Percentiles rank a stretch among this genome's conserved stretches.
Conservation (phyloP, 2,888 invertebrate genomes). For the Polyommatus iphigenia region DNA sequence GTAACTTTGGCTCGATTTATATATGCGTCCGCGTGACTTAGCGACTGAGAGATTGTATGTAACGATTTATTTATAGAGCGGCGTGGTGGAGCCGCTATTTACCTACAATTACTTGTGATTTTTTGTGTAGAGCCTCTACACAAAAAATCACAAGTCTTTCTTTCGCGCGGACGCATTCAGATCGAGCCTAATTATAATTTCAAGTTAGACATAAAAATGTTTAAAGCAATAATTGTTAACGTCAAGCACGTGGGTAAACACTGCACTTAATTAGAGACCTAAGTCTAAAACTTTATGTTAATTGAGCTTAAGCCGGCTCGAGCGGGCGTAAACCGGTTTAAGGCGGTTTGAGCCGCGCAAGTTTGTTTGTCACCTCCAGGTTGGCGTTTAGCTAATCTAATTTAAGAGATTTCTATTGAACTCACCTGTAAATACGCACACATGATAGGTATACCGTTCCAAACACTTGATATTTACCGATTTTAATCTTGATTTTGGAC, state of each 20-base stretch:
- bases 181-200: not conserved
- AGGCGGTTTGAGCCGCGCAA: conserved; percentile 48
- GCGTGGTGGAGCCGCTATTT: too few species aligned
- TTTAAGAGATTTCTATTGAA: conserved; percentile 43
- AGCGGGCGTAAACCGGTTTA: conserved; percentile 48
- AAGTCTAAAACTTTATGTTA: conserved; percentile 45
- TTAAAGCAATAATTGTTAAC: not conserved
- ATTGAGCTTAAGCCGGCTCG: conserved; percentile 45
- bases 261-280: conserved; percentile 42
- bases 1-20: too few species aligned
- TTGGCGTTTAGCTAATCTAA: conserved; percentile 46
- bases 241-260: conserved; percentile 36
- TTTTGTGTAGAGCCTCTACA: too few species aligned
- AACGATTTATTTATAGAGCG: too few species aligned
- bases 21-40: too few species aligned
- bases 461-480: too few species aligned
- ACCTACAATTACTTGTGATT: too few species aligned
- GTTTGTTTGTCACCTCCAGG: conserved; percentile 52
- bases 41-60: too few species aligned
- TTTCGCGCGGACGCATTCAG: too few species aligned
- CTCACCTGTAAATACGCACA: not conserved
- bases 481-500: too few species aligned
- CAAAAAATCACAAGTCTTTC: too few species aligned
- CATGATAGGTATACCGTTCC: not conserved
- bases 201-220: not conserved